Conservation (phyloP, 2,888 invertebrate species). For the Apamea anceps region DNA sequence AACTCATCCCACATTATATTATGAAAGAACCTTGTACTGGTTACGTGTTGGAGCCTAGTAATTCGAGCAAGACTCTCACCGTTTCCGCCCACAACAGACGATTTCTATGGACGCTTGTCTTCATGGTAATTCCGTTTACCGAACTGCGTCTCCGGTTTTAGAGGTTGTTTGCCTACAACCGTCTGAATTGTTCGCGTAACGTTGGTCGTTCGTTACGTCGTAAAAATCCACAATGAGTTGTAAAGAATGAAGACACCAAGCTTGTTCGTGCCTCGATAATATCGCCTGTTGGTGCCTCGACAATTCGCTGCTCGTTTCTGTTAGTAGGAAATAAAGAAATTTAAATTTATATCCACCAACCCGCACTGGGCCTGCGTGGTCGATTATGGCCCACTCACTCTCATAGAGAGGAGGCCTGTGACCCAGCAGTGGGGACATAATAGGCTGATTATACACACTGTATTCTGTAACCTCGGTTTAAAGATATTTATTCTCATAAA, state of each 20-base stretch:
- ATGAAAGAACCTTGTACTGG: conserved; percentile 78
- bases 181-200: conserved; percentile 66
- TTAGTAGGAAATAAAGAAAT: conserved; percentile 32
- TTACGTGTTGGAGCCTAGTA: conserved; percentile 75
- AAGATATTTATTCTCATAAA: no score
- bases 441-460: background rate
- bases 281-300: conserved; percentile 17
- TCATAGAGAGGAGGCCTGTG: background rate
- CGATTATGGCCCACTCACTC: background rate
- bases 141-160: conserved; percentile 75
- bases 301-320: conserved; percentile 25
- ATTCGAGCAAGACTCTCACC: conserved; percentile 72
- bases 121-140: conserved; percentile 77
- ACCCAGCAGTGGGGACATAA: background rate
- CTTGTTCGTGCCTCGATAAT: conserved; percentile 62
- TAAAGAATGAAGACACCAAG: conserved; percentile 68
- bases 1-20: conserved; percentile 75
- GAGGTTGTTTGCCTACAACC: conserved; percentile 74
- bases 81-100: conserved; percentile 79
- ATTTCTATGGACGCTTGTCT: conserved; percentile 76
- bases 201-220: conserved; percentile 63
- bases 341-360: background rate
- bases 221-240: conserved; percentile 67
- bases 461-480: background rate
- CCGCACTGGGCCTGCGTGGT: background rate